Evolutionary conservation across 2,113 vertebrate genomes (phyloP).

Genomic region (Miniopterus natalensis): DNA sequence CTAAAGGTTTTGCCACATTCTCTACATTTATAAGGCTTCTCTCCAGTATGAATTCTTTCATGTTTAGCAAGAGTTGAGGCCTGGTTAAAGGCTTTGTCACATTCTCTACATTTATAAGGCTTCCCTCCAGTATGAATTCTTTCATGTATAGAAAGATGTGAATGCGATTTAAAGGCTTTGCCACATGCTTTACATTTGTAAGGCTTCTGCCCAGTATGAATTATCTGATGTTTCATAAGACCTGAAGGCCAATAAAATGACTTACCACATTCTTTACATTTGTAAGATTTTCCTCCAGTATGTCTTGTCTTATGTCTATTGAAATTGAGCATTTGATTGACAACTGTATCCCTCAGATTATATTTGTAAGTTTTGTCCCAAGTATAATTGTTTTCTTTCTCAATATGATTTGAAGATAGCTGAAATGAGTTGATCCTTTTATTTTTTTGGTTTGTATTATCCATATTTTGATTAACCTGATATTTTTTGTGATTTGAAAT

Average conservation of each 20-base stretch:
- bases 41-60: background rate
- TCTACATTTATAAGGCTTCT: background rate
- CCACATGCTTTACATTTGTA: background rate
- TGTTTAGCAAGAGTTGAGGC: background rate
- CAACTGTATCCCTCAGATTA: background rate
- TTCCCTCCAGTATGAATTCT: background rate
- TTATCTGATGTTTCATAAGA: background rate
- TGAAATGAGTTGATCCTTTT: background rate
- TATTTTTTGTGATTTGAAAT: background rate
- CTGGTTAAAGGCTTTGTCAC: background rate
- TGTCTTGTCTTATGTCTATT: background rate
- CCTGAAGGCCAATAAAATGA: background rate
- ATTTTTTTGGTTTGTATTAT: background rate
- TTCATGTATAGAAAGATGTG: background rate
- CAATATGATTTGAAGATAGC: background rate
- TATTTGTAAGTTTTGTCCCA: background rate
- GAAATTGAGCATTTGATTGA: background rate
- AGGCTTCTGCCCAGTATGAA: background rate
- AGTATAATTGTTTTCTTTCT: background rate
- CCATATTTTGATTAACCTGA: background rate
- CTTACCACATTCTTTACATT: background rate
- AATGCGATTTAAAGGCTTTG: background rate
- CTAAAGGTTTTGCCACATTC: background rate
- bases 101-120: background rate
- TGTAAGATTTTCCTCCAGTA: background rate